phyloP scores from a whole-genome alignment of 2,888 invertebrate species.

The Synanthedon formicaeformis region DNA sequence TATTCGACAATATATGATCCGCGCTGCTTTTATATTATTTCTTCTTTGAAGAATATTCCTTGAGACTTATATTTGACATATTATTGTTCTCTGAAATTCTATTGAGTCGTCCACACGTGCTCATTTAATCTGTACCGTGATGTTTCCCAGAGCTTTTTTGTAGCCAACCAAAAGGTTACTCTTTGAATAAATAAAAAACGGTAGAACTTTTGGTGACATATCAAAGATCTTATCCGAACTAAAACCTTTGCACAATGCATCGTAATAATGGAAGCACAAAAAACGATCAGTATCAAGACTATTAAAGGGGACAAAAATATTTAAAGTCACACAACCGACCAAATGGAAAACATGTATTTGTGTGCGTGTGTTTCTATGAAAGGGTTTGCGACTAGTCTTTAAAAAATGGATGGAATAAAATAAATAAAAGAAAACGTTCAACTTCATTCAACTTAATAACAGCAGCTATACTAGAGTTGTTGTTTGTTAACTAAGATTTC shows the following conservation, averaged over 20 bases:
- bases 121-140: conserved; percentile 5
- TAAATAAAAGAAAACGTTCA: conserved; percentile 39
- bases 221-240: conserved; percentile 64
- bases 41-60: not conserved
- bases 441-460: conserved; percentile 66
- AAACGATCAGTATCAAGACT: conserved; percentile 64
- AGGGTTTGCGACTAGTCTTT: conserved; percentile 49
- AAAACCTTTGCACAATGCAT: conserved; percentile 60
- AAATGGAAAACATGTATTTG: conserved; percentile 33
- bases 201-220: conserved; percentile 59
- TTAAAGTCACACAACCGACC: conserved; percentile 49
- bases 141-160: conserved; percentile 40
- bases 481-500: conserved; percentile 30
- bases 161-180: conserved; percentile 48
- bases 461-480: conserved; percentile 54
- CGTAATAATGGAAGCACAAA: conserved; percentile 61
- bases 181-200: conserved; percentile 47
- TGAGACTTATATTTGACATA: not conserved
- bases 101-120: conserved; percentile 13
- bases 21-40: not conserved
- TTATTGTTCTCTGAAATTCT: conserved; percentile 5
- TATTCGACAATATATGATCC: not conserved
- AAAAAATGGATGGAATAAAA: conserved; percentile 50
- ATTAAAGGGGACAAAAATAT: conserved; percentile 59
- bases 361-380: conserved; percentile 42